Conservation (phyloP, 1,140 invertebrate species). For the Trichonephila clavata region DNA sequence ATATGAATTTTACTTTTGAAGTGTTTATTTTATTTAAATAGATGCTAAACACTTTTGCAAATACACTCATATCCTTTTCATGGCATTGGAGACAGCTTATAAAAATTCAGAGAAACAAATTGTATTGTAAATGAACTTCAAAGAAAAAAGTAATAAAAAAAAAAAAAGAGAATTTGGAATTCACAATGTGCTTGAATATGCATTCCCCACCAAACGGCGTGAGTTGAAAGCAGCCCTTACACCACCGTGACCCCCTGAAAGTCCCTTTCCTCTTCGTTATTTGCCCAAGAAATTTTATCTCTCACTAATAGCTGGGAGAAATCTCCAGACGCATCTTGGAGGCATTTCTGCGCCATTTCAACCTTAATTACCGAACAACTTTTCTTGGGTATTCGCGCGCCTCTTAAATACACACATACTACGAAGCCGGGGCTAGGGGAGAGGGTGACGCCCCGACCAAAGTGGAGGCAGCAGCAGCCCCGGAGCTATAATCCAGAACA, state of each 20-base stretch:
- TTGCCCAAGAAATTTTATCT: conserved; percentile 66
- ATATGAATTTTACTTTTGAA: too few species aligned
- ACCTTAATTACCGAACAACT: conserved; percentile 58
- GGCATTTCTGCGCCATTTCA: conserved; percentile 63
- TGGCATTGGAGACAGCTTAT: too few species aligned
- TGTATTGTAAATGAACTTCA: too few species aligned
- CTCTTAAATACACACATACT: conserved; percentile 56
- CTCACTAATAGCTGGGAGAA: conserved; percentile 55
- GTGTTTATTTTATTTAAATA: too few species aligned
- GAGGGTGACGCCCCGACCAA: background rate
- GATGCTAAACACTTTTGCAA: too few species aligned
- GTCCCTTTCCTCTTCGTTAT: conserved; percentile 4
- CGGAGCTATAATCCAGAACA: conserved; percentile 47
- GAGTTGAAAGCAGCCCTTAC: background rate
- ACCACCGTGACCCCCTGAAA: background rate
- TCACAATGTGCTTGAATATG: too few species aligned
- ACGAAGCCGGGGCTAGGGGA: background rate
- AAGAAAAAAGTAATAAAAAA: too few species aligned
- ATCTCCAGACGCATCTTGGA: conserved; percentile 10
- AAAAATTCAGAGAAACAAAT: too few species aligned
- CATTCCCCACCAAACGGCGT: too few species aligned
- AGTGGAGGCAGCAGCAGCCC: conserved; percentile 14
- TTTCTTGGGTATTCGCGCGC: conserved; percentile 44
- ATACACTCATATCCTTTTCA: too few species aligned
- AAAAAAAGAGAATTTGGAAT: too few species aligned